phyloP scores from a whole-genome alignment of 1,140 invertebrate species.

The Grapholita molesta region DNA sequence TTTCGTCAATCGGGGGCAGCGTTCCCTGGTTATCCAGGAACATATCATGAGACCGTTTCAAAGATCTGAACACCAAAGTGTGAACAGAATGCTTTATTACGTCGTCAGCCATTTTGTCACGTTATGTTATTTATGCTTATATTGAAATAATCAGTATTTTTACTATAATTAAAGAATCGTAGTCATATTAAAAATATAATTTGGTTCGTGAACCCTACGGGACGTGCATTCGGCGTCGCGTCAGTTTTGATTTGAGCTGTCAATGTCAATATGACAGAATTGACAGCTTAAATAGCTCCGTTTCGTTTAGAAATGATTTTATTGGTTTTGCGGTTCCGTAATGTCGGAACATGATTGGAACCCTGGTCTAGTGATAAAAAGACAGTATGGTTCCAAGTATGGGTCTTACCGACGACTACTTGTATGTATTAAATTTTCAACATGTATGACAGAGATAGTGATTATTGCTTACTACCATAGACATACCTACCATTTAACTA shows the following conservation, averaged over 20 bases:
- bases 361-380: not conserved
- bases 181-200: not conserved
- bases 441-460: not conserved
- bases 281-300: not conserved
- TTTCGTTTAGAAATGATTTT: not conserved
- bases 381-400: too few relatives aligned
- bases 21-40: constrained; percentile 94
- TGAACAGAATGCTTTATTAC: constrained; percentile 98
- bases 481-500: too few relatives aligned
- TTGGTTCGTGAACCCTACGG: too few relatives aligned
- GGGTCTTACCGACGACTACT: too few relatives aligned
- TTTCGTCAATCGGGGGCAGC: constrained; percentile 90
- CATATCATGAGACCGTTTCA: constrained; percentile 99
- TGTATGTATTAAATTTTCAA: too few relatives aligned
- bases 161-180: not conserved
- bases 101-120: constrained; percentile 81
- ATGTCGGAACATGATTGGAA: not conserved
- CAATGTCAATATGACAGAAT: too few relatives aligned
- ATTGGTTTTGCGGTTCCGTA: not conserved
- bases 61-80: constrained; percentile 96
- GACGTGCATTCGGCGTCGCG: constrained; percentile 4
- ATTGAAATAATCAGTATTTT: not conserved
- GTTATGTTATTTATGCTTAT: not conserved
- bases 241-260: not conserved
- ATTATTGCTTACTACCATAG: too few relatives aligned